These are phyloP conservation scores for Ormyrus nitidulus DNA, from an alignment of 2,888 invertebrate genomes.

Conservation along the genomic window DNA sequence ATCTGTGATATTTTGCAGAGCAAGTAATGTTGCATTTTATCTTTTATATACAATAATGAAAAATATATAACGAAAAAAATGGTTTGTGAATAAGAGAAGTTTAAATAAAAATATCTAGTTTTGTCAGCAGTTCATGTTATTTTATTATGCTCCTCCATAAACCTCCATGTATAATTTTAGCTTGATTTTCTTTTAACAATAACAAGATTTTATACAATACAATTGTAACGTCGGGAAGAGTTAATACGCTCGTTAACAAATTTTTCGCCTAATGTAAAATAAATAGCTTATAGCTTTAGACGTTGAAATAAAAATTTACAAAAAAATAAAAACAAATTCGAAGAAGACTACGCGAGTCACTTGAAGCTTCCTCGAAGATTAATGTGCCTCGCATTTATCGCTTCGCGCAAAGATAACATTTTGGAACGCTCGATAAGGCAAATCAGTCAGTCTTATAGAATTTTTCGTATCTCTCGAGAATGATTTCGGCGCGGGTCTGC, in stretches of 20 bases:
- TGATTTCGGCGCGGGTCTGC: constrained; percentile 28
- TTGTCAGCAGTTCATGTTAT: constrained; percentile 37
- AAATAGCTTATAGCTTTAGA: constrained; percentile 50
- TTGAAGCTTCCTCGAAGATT: constrained; percentile 1
- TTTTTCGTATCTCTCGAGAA: constrained; percentile 49
- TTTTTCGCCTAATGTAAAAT: constrained; percentile 23
- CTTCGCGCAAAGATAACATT: constrained; percentile 35
- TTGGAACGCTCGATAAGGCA: constrained; percentile 63
- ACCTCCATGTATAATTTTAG: constrained; percentile 32
- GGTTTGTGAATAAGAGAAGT: constrained; percentile 38
- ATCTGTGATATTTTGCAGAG: constrained; percentile 56
- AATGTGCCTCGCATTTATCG: constrained; percentile 31
- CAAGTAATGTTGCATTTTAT: constrained; percentile 52
- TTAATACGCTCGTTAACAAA: constrained; percentile 12
- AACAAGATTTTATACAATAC: constrained; percentile 37
- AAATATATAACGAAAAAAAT: constrained; percentile 32
- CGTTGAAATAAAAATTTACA: constrained; percentile 41
- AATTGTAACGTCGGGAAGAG: constrained; percentile 29
- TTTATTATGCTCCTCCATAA: constrained; percentile 39
- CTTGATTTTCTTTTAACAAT: constrained; percentile 31
- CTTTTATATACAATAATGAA: constrained; percentile 33
- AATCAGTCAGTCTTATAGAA: constrained; percentile 70
- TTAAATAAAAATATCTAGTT: constrained; percentile 53
- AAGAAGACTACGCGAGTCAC: not conserved
- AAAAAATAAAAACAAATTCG: not conserved